Evolutionary conservation across 2,113 vertebrate species (phyloP).

Genomic region (Rhinopomastus cyanomelas): DNA sequence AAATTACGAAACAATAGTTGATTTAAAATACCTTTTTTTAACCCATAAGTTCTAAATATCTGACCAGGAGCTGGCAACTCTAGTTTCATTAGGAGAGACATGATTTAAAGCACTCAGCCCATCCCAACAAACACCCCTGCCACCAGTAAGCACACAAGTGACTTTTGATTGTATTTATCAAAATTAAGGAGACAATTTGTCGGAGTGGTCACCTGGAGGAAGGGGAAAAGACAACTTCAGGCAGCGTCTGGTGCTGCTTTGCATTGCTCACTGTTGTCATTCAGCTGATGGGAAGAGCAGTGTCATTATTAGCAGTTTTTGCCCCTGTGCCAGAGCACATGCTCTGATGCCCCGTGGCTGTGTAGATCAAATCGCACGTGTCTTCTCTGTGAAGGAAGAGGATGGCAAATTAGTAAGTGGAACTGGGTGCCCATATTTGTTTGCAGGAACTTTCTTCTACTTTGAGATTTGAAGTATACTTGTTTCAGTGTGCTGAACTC

Average conservation of each 20-base stretch:
- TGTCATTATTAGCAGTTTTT: neutral
- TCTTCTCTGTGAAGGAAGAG: neutral
- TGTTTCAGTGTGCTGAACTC: constrained; percentile 58
- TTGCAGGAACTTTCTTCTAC: constrained; percentile 66
- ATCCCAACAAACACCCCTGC: neutral
- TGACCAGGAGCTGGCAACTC: neutral
- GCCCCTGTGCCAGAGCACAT: neutral
- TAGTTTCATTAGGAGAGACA: neutral
- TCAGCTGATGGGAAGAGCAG: neutral
- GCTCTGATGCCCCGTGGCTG: neutral
- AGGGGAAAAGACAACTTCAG: neutral
- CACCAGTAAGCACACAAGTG: neutral
- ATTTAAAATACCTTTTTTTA: neutral
- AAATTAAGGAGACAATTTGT: neutral
- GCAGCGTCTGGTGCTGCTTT: neutral
- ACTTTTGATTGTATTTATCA: neutral
- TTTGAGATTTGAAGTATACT: constrained; percentile 42
- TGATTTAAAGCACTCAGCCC: neutral
- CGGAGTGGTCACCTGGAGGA: neutral
- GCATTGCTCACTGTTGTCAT: neutral
- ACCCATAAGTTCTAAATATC: neutral
- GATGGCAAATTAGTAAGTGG: neutral
- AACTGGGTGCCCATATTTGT: neutral
- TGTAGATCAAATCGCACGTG: neutral
- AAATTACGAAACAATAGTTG: neutral